Evolutionary conservation across 2,888 invertebrate genomes (phyloP), one percentile per base, ranked within the genome.

Genomic region (Mayetiola destructor): DNA sequence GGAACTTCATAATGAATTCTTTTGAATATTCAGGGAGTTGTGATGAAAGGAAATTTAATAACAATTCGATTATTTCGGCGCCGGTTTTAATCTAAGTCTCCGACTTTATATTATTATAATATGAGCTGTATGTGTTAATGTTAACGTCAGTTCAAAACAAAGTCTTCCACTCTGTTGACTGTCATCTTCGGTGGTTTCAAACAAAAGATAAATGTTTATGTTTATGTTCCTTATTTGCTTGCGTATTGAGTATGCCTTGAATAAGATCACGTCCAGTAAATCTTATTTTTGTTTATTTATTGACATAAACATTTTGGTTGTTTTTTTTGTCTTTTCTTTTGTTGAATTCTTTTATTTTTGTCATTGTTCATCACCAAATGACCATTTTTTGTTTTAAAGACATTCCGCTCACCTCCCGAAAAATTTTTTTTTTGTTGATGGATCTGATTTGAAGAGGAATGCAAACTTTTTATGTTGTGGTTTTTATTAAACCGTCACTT

Each of bases 41-140:
- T n/a, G n/a, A n/a, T n/a, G n/a, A n/a, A n/a, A n/a, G n/a, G n/a
- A 40, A 55, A 37, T 20, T 37, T 37, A 27, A 55, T 37, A 55
- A 37, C 36, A 55, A 55, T 55, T 37, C 36, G 55, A 55, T 55
- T 55, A 37, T 27, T n/a, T 36, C 36, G 55, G 55, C 55, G 55
- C 55, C 55, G 55, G 53, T 53, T 53, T 48, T 53, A 30, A 53
- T 53, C 53, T 53, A 53, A 53, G 53, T 53, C 53, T 48, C 16
- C 48, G 27, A 27, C 48, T 48, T 48, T 48, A 48, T 48, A 48
- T 42, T 42, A 23, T 42, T 42, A 23, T 42, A 23, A 23, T 42
- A 9, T 42, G 42, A 21, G 32, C 8, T 32, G 12, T 23, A 10
- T 5, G 21, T 42, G 42, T 42, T 2, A 12, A 23, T 42, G 42